Percentiles rank a stretch among this genome's conserved stretches.
These are phyloP conservation scores for Nasonia vitripennis DNA, from an alignment of 1,140 invertebrate genomes.

Conservation along the genomic window DNA sequence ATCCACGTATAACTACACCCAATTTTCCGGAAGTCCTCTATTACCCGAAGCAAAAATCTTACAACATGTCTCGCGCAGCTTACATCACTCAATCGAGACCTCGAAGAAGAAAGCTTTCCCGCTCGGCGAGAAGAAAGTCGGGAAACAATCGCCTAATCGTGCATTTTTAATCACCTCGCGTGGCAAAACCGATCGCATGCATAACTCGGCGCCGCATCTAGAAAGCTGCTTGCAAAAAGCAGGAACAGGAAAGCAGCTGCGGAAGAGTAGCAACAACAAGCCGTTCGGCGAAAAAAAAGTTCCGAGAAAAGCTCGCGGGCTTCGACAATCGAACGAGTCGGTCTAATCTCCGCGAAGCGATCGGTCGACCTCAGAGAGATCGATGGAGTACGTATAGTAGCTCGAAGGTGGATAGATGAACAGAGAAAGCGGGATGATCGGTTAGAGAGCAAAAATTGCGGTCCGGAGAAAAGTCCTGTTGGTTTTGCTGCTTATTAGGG, in stretches of 20 bases:
- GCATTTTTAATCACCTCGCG: not conserved
- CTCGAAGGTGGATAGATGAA: too few relatives aligned
- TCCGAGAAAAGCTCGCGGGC: not conserved
- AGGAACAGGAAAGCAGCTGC: not conserved
- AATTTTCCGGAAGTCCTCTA: not conserved
- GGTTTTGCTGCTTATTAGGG: too few relatives aligned
- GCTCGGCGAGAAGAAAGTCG: not conserved
- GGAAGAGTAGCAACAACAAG: not conserved
- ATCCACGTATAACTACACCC: not conserved
- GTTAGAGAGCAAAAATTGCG: too few relatives aligned
- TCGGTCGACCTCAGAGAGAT: not conserved
- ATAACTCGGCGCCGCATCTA: not conserved
- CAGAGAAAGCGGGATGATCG: too few relatives aligned
- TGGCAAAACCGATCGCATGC: not conserved
- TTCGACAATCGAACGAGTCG: not conserved
- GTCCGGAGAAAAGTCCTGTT: too few relatives aligned
- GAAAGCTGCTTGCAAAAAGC: not conserved
- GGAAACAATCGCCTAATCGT: constrained; percentile 10
- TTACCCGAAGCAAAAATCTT: not conserved
- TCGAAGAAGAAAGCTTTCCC: not conserved
- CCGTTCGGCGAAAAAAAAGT: too few relatives aligned
- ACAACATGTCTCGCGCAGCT: not conserved
- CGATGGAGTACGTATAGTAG: too few relatives aligned
- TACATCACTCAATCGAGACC: not conserved
- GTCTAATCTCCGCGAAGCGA: not conserved